Base-by-base conservation (phyloP, 2,888 invertebrate genomes). In the Tethea ocularis region DNA sequence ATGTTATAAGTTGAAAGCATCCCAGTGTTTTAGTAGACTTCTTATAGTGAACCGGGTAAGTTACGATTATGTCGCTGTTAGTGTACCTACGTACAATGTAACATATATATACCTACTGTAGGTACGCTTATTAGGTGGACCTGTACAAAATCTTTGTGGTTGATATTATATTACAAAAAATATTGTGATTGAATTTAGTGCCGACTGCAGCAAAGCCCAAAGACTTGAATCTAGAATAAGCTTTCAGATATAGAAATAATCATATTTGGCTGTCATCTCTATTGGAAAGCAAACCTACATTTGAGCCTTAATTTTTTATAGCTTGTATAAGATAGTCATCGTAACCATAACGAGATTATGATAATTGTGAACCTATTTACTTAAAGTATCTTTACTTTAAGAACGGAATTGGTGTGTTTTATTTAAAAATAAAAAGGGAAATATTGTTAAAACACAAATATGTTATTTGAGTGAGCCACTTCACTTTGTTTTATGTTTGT, bases 1-100 rank as follows among this genome's bases (percentile, higher is more conserved):
- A 64, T 63, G 69, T 72, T 74, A 70, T 71, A 77, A 74, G 69
- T 70, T 73, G 70, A 69, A 71, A 77, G 74, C 71, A 65, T 69
- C 67, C 52, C 58, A 67, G 61, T 68, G 68, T 72, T 69, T 65
- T 63, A 69, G 63, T 61, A 54, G 58, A 53, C 41, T 57, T 61
- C 53, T 57, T 54, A 59, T 60, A 61, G 17, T 61, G 24, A 36
- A 46, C 26, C 52, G 11, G 52, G 57, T 20, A 55, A 60, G 60
- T 58, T 51, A 41, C 57, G 33, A 46, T 46, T 46, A 46, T 46
- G 2, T n/a, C 17, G 17, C 20, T 46, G 3, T 20, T 20, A n/a
- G 13, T 20, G 8, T 20, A 46, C 20, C 20, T 10, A 46, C 46
- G 15, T 10, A n/a, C n/a, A 38, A 38, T n/a, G n/a, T n/a, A 15